Evolutionary conservation across 35 echinoderm and acorn worm species (phyloP).

Genomic region (Patiria miniata): DNA sequence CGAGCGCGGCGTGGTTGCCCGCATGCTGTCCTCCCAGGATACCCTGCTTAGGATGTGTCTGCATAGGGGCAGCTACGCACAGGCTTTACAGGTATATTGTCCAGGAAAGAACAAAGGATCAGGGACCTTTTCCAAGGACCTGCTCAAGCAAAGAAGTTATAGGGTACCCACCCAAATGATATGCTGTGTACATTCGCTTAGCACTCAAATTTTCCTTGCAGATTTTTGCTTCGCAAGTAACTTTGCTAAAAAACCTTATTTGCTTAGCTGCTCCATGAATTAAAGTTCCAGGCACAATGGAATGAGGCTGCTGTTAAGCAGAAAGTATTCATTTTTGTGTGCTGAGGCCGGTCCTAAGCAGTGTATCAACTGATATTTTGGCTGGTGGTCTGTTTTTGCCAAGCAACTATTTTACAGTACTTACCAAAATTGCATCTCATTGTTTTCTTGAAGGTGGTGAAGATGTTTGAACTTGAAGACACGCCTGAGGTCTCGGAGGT

Average conservation of each 20-base stretch:
- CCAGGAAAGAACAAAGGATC: neutral
- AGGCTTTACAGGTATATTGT: constrained; percentile 80
- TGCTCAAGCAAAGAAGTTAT: neutral
- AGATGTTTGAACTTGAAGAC: constrained; percentile 90
- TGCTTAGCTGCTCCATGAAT: neutral
- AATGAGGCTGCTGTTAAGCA: neutral
- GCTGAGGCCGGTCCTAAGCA: neutral
- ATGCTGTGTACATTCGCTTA: neutral
- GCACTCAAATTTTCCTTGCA: neutral
- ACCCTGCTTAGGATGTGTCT: constrained; percentile 91
- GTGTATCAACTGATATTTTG: neutral
- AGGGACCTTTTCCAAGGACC: neutral
- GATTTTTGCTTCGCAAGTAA: neutral
- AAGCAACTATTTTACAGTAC: neutral
- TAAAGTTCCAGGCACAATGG: neutral
- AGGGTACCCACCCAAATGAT: neutral
- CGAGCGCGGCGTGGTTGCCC: constrained; percentile 65
- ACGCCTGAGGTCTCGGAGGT: constrained; percentile 85
- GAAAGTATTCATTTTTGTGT: neutral
- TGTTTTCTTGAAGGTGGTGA: constrained; percentile 72
- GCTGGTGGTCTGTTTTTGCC: neutral
- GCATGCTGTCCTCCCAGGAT: constrained; percentile 83
- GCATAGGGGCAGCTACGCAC: constrained; percentile 75
- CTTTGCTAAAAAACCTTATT: too few relatives aligned
- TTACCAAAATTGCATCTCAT: neutral